phyloP scores from a whole-genome alignment of 2,113 vertebrate species.

The Gopherus flavomarginatus region DNA sequence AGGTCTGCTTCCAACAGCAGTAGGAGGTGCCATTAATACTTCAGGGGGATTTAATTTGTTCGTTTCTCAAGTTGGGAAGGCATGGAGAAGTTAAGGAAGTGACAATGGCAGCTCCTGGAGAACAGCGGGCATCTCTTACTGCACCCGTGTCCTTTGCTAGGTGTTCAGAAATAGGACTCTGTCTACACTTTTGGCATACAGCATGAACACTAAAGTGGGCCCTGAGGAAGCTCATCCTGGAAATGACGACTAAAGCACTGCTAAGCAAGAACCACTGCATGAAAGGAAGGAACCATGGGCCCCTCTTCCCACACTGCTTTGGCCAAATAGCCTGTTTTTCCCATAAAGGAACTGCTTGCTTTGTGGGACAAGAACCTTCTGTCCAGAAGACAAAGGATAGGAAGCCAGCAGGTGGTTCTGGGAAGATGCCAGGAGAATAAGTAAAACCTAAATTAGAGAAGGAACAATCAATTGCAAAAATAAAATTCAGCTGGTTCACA shows the following conservation, averaged over 20 bases:
- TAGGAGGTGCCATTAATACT: neutral
- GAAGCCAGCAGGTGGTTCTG: neutral
- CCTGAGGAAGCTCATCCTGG: neutral
- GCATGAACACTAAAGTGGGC: accelerated
- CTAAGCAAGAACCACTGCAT: accelerated
- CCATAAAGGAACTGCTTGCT: neutral
- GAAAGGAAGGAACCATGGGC: accelerated
- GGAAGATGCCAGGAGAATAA: neutral
- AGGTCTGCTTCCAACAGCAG: neutral
- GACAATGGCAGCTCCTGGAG: neutral
- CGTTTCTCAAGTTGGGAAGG: neutral
- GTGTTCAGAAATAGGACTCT: accelerated
- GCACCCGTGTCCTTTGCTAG: neutral
- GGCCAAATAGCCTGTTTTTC: neutral
- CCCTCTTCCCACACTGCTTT: accelerated
- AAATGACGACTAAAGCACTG: neutral
- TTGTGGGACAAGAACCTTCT: neutral
- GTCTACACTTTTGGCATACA: neutral
- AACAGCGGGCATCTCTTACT: neutral
- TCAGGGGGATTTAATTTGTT: neutral
- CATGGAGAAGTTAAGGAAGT: neutral
- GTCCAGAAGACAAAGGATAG: neutral
- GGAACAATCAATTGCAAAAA: neutral
- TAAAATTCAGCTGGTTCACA: conserved; percentile 55
- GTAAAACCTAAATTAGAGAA: neutral